Base-by-base conservation (phyloP, 2,113 vertebrate species). In the Synchiropus splendidus region DNA sequence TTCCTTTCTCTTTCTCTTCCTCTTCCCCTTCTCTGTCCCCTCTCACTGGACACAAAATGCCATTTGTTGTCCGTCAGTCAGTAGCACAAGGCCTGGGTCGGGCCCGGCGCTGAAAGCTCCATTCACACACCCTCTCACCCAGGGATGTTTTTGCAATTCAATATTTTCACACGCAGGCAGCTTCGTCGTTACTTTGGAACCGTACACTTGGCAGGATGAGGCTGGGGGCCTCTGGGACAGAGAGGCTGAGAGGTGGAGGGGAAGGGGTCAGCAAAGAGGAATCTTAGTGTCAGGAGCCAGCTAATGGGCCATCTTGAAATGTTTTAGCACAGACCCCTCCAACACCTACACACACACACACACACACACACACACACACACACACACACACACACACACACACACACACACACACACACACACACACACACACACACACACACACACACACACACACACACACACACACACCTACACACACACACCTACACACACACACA, bases 91-190 rank as follows among this genome's bases (percentile, higher is more conserved):
- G 83, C 75, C 59, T 53, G 61, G 62, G 84, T 56, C 75, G 61
- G 78, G 81, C 75, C 83, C 85, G 49, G 88, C 71, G 88, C 88
- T 85, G 88, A 93, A 90, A 88, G 86, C 86, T 85, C 87, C 79
- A 85, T 91, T 90, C 89, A 88, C 88, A 89, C 85, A 83, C 87
- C 78, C 71, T 77, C 85, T 88, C 83, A 70, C 83, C 72, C 78
- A 71, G 75, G 87, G 88, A 85, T 92, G 92, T 90, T 91, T 90
- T 88, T 94, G 92, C 90, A 92, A 96, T 94, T 90, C 88, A 96
- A 95, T 96, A 96, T 97, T 94, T 92, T 94, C 90, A 87, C 90
- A 89, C 92, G 86, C 87, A 87, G 88, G 85, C 88, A 85, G 89
- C 86, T 89, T 87, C 89, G 77, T 90, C 90, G 89, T 92, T 94